A percentile compares a stretch with the other conserved stretches of the same genome.
Evolutionary conservation across 2,888 invertebrate species (phyloP).

Genomic region (Himalopsyche anomala): DNA sequence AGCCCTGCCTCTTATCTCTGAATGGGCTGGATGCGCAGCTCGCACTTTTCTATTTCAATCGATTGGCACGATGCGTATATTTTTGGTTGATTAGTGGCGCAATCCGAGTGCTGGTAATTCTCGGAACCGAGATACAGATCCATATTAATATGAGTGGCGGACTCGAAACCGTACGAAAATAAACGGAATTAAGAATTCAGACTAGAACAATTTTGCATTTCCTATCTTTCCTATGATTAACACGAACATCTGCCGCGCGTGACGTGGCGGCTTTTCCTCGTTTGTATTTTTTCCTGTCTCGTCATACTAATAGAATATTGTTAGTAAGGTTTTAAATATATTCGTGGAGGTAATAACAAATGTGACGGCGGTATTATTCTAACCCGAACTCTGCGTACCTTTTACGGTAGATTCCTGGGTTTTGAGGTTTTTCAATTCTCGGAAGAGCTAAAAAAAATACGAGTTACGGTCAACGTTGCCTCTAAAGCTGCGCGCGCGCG

Average conservation of each 20-base stretch:
- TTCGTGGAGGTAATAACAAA: not conserved
- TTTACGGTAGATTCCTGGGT: no score
- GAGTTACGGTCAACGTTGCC: no score
- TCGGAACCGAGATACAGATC: slow-evolving; percentile 6
- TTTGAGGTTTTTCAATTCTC: no score
- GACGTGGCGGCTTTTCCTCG: slow-evolving; percentile 7
- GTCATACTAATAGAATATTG: not conserved
- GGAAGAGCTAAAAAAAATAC: no score
- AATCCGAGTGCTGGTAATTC: slow-evolving; percentile 30
- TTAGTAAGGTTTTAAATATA: not conserved
- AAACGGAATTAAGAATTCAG: slow-evolving; percentile 15
- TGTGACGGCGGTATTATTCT: no score
- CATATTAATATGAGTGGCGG: not conserved
- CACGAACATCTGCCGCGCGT: not conserved
- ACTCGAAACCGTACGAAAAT: not conserved
- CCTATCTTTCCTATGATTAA: slow-evolving; percentile 9
- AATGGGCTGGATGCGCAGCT: slow-evolving; percentile 12
- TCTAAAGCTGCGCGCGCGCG: no score
- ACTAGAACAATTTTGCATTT: not conserved
- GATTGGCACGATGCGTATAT: slow-evolving; percentile 16
- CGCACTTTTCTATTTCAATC: slow-evolving; percentile 34
- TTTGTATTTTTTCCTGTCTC: not conserved
- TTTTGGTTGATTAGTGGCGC: slow-evolving; percentile 15
- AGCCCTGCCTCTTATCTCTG: slow-evolving; percentile 12
- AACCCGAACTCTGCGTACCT: no score